Evolutionary conservation across 2,888 invertebrate species (phyloP), one percentile per base, ranked within the genome.

Genomic region (Plebejus anna): DNA sequence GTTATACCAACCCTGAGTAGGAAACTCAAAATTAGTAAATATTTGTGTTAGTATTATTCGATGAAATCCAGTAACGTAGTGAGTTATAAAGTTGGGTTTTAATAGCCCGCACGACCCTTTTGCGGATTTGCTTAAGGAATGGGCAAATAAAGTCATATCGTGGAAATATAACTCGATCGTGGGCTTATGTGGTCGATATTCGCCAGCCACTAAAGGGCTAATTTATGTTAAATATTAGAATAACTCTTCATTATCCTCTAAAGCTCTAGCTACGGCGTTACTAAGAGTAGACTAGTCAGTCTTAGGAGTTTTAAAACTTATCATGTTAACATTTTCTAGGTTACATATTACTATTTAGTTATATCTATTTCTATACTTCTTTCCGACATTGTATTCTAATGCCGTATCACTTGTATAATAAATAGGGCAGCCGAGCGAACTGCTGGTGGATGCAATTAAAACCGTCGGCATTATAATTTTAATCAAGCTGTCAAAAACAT

Each of bases 81-180:
- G 32, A 47, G 73, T 47, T 73, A 55, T 73, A 73, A 73, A 55
- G 51, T 73, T 55, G 73, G 73, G 55, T 73, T 73, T 73, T 73
- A 73, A 73, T 73, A 55, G 22, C 13, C 16, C 55, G 55, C 51
- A 55, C 28, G 47, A 73, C 55, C 73, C 55, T 73, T 73, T 73
- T 72, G 71, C 76, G 72, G 76, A 76, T 76, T 76, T 76, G 57
- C 76, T 72, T 47, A 72, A 76, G 76, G 71, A 76, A 76, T 76
- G 76, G 71, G 76, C 72, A 72, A 76, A 76, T 76, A 76, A 76
- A 76, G 76, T 76, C 57, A 55, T 73, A 73, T 55, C 57, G 16
- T 42, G 76, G 71, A 59, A 59, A 76, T 76, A 76, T 76, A 76
- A 76, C 71, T 51, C 32, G 51, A 28, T 13, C 47, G 73, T 32